Percentiles rank a stretch among this genome's conserved stretches.
These are phyloP conservation scores for Nestor notabilis DNA, from an alignment of 2,113 vertebrate species.

Conservation along the genomic window DNA sequence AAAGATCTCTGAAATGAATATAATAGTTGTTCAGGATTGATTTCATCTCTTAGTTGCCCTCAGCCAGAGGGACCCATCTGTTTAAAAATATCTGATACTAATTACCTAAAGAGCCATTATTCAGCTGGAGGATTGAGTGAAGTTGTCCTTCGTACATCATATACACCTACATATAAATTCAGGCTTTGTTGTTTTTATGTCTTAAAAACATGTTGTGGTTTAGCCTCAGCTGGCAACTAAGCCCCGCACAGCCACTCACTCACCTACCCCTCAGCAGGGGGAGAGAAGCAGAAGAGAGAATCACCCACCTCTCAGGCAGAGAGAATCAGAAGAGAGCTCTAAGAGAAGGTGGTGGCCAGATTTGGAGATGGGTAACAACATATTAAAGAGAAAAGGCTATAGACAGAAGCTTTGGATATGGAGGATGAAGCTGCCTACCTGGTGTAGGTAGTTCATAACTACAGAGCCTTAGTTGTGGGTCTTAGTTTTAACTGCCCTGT, in stretches of 20 bases:
- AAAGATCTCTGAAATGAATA: slow-evolving; percentile 75
- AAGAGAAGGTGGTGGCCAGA: not conserved
- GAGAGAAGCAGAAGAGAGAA: not conserved
- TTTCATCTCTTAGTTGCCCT: slow-evolving; percentile 69
- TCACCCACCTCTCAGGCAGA: too few species aligned
- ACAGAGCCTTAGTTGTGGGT: not conserved
- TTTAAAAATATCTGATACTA: slow-evolving; percentile 74
- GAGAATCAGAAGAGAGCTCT: not conserved
- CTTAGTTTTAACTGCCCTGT: not conserved
- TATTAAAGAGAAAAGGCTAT: not conserved
- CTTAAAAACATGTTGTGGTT: not conserved
- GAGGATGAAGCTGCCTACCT: not conserved
- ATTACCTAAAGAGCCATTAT: slow-evolving; percentile 63
- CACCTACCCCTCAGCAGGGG: not conserved
- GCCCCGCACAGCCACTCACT: not conserved
- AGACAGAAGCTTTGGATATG: not conserved
- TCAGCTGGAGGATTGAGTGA: slow-evolving; percentile 58
- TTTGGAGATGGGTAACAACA: not conserved
- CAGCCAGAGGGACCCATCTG: slow-evolving; percentile 73
- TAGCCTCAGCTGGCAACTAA: not conserved
- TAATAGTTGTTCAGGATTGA: slow-evolving; percentile 74
- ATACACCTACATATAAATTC: slow-evolving; percentile 8
- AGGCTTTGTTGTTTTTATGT: slow-evolving; percentile 52
- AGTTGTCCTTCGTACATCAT: slow-evolving; percentile 33
- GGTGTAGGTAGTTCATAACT: fast-evolving